Percentiles rank a stretch among this genome's conserved stretches.
These are phyloP conservation scores for Bufotes viridis DNA, from an alignment of 2,797 vertebrate genomes.

Conservation along the genomic window DNA sequence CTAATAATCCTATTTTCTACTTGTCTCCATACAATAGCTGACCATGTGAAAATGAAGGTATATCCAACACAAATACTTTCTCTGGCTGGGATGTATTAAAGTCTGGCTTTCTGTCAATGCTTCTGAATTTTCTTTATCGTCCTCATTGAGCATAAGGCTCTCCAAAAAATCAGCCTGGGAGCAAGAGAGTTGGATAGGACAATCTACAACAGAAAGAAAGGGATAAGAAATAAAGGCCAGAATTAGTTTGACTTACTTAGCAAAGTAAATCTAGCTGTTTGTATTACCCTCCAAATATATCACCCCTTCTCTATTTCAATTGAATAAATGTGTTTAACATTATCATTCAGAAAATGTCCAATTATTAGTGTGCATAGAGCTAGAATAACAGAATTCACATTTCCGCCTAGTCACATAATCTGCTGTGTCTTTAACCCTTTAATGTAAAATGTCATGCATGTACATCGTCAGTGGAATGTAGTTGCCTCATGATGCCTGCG, in stretches of 20 bases:
- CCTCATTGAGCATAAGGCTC: constrained; percentile 29
- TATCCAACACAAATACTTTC: constrained; percentile 52
- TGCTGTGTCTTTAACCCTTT: neutral
- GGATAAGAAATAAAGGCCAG: constrained; percentile 41
- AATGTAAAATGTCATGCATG: neutral
- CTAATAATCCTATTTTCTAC: constrained; percentile 12
- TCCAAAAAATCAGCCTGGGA: constrained; percentile 52
- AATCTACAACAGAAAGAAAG: constrained; percentile 21
- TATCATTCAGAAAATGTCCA: constrained; percentile 7
- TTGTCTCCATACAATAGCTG: constrained; percentile 46
- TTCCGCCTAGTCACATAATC: neutral
- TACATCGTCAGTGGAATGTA: too few relatives aligned
- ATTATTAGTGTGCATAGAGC: neutral
- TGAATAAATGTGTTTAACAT: constrained; percentile 31
- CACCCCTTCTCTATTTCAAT: neutral
- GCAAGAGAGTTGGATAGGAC: constrained; percentile 33
- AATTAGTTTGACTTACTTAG: constrained; percentile 22
- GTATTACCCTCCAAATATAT: constrained; percentile 3
- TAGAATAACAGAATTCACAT: neutral
- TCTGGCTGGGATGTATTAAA: constrained; percentile 27
- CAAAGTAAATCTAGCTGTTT: constrained; percentile 13
- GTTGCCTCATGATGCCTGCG: too few relatives aligned
- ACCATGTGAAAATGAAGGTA: constrained; percentile 20
- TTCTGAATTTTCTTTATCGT: constrained; percentile 56
- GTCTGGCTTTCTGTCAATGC: constrained; percentile 32